phyloP scores from a whole-genome alignment of 2,888 invertebrate genomes.

The Drosophila kuntzei region DNA sequence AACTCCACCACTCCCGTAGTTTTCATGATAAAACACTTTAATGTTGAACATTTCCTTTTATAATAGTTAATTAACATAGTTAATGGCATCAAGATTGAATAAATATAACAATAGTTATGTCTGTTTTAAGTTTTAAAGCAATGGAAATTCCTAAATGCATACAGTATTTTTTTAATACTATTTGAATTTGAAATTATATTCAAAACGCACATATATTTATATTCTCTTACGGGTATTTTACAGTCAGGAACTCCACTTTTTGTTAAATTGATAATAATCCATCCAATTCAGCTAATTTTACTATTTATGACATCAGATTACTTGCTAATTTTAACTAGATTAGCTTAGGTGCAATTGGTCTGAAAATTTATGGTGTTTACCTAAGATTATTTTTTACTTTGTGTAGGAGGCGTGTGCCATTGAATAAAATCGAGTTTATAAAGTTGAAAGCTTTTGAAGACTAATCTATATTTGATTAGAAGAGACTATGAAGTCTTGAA shows the following conservation, averaged over 20 bases:
- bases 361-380: constrained; percentile 20
- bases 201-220: too few relatives aligned
- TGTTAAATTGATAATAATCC: not conserved
- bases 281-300: constrained; percentile 1
- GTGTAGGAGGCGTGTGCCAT: constrained; percentile 20
- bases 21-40: too few relatives aligned
- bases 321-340: constrained; percentile 15
- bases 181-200: too few relatives aligned
- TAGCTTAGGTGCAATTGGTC: constrained; percentile 10
- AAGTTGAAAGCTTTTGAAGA: not conserved
- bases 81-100: not conserved
- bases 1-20: too few relatives aligned
- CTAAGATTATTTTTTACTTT: not conserved
- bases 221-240: too few relatives aligned
- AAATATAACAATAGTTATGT: not conserved
- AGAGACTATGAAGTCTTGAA: not conserved
- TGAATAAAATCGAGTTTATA: not conserved
- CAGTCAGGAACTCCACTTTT: too few relatives aligned
- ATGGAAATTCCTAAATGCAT: not conserved
- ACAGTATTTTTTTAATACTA: not conserved
- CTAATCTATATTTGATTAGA: not conserved
- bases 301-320: constrained; percentile 17
- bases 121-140: not conserved
- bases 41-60: not conserved
- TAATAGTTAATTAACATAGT: not conserved